These are phyloP conservation scores for Tenodera sinensis DNA, from an alignment of 2,888 invertebrate species.

Conservation along the genomic window DNA sequence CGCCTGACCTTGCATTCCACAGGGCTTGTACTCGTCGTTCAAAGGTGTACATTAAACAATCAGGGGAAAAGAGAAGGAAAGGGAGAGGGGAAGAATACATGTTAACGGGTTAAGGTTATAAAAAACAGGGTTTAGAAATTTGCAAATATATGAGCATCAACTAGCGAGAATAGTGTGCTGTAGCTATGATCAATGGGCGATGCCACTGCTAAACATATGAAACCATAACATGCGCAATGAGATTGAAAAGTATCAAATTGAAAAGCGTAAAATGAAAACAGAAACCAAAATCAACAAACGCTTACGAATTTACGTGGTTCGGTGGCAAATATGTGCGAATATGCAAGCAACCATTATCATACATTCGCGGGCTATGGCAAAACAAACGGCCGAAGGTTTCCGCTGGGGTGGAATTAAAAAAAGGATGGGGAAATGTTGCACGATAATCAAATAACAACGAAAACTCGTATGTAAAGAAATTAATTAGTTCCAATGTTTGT, in stretches of 20 bases:
- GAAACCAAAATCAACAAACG: background rate
- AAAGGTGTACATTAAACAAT: too few species aligned
- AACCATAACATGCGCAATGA: background rate
- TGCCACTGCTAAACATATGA: background rate
- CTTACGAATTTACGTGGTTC: background rate
- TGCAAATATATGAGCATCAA: too few species aligned
- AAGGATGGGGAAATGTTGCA: background rate
- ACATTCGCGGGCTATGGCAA: background rate
- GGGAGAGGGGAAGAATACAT: too few species aligned
- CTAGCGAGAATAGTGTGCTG: too few species aligned
- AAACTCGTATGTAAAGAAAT: background rate
- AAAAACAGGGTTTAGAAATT: too few species aligned
- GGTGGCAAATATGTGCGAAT: background rate
- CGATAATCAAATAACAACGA: background rate
- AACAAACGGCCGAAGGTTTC: background rate
- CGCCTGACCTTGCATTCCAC: too few species aligned
- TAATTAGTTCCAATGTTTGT: slow-evolving; percentile 10
- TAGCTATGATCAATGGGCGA: background rate
- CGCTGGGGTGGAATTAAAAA: background rate
- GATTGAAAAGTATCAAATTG: background rate
- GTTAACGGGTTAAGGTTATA: too few species aligned
- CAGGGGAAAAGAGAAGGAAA: too few species aligned
- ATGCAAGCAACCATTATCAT: background rate
- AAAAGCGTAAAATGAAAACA: background rate
- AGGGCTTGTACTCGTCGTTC: too few species aligned